Percentiles rank a stretch among this genome's conserved stretches.
phyloP scores from a whole-genome alignment of 2,797 vertebrate genomes.

The Chelon auratus region DNA sequence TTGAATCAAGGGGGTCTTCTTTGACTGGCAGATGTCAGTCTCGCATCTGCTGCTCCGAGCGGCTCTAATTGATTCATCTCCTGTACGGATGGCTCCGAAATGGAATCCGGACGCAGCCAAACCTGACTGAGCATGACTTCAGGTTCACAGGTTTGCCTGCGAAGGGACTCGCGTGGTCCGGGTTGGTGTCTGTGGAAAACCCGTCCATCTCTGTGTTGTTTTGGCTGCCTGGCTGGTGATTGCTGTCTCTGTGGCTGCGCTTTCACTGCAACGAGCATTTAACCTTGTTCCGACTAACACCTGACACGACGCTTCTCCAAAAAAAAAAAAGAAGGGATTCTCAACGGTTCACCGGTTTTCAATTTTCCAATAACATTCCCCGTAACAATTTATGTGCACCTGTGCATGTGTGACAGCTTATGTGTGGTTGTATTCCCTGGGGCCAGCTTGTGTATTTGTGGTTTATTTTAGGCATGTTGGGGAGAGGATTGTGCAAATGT shows the following conservation, averaged over 20 bases:
- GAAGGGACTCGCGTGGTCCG: conserved; percentile 44
- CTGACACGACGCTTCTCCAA: conserved; percentile 46
- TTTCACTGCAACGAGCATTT: conserved; percentile 60
- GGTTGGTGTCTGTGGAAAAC: conserved; percentile 53
- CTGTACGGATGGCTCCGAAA: conserved; percentile 54
- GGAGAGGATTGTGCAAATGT: conserved; percentile 16
- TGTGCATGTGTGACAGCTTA: conserved; percentile 53
- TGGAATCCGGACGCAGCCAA: conserved; percentile 61
- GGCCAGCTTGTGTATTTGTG: conserved; percentile 19
- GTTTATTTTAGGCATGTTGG: conserved; percentile 25
- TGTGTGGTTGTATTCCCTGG: conserved; percentile 27
- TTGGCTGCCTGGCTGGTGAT: conserved; percentile 63
- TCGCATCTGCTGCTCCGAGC: conserved; percentile 12
- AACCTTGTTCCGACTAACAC: conserved; percentile 63
- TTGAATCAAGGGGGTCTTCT: conserved; percentile 54
- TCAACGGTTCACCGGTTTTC: conserved; percentile 49
- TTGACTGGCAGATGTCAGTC: conserved; percentile 26
- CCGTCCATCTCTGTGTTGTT: conserved; percentile 57
- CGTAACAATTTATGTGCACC: conserved; percentile 51
- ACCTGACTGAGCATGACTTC: conserved; percentile 65
- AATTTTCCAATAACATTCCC: conserved; percentile 71
- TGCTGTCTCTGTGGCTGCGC: conserved; percentile 62
- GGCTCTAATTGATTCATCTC: conserved; percentile 65
- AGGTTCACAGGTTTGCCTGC: conserved; percentile 61
- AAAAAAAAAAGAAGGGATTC: conserved; percentile 38